Base-by-base conservation (phyloP, 2,113 vertebrate species). In the Dasyprocta punctata region DNA sequence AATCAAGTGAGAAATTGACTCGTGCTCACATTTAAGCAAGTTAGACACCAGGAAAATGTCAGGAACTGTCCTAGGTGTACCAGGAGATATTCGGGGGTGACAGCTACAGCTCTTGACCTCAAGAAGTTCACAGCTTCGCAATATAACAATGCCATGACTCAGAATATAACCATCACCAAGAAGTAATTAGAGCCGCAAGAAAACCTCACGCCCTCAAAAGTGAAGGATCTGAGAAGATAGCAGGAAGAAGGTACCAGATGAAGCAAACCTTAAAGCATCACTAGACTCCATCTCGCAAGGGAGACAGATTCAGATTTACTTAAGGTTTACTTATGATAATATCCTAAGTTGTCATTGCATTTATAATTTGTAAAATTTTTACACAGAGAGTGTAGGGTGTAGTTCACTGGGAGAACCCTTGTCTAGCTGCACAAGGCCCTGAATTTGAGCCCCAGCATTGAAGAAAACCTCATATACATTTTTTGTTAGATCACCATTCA, bases 401-500 rank as follows among this genome's bases (percentile, higher is more conserved):
- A 30, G 13, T 16, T 47, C 73, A 30, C 14, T 77, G 44, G 44
- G 30, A 77, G 22, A 75, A 44, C 44, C 38, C 41, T 75, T 47
- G 24, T 41, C 41, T 44, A 41, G 71, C 41, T 75, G 71, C 71
- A 44, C 41, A 44, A 44, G 26, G 73, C 73, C 73, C 26, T 77
- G 44, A 49, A 47, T 30, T 47, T 77, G 73, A 77, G 44, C 41
- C 26, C 44, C 44, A 49, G 14, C 11, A 14, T 30, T 47, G 73
- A 63, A 86, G 20, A 77, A n/a, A 8, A 5, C 44, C 47, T 69
- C 12, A 28, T 58, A 36, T n/a, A 36, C 20, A 36, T 87, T 36
- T 69, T 91, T 95, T 90, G 81, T 52, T 86, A 82, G 11, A 67
- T 90, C 52, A 67, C 65, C 16, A 96, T 82, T 95, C 38, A 58